These are phyloP conservation scores for Noctua pronuba DNA, from an alignment of 2,888 invertebrate genomes.

Conservation along the genomic window DNA sequence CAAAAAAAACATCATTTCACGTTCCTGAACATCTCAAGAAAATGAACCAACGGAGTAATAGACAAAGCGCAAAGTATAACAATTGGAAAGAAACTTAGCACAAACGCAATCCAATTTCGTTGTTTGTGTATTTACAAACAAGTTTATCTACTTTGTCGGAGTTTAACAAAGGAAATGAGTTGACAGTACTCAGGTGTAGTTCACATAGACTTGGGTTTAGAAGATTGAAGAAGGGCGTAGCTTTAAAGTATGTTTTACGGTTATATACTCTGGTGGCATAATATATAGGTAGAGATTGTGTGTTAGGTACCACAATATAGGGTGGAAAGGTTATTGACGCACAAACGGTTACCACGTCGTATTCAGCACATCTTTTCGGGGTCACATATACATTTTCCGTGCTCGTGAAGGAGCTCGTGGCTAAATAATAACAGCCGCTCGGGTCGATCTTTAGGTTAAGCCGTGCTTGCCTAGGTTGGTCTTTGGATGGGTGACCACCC, in stretches of 20 bases:
- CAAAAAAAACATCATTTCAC: background rate
- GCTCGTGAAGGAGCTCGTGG: no score
- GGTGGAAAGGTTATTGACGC: background rate
- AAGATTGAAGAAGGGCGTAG: conserved; percentile 17
- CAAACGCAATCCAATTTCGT: conserved; percentile 62
- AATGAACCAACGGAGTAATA: conserved; percentile 10
- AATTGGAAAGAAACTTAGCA: conserved; percentile 54
- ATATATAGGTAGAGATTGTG: background rate
- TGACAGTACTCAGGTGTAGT: conserved; percentile 53
- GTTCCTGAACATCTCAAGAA: background rate
- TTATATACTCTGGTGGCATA: background rate
- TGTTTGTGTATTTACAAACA: conserved; percentile 63
- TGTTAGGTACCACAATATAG: background rate
- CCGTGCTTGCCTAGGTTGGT: no score
- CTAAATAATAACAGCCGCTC: no score
- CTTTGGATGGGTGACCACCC: no score
- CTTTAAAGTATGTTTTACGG: conserved; percentile 5
- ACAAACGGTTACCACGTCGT: background rate
- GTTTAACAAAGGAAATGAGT: conserved; percentile 63
- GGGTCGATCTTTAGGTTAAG: no score
- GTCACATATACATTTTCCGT: no score
- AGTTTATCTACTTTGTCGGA: conserved; percentile 56
- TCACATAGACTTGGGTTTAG: conserved; percentile 18
- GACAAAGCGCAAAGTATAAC: conserved; percentile 42
- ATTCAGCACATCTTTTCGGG: background rate